Evolutionary conservation across 1,140 invertebrate species (phyloP).

Genomic region (Tribolium madens): DNA sequence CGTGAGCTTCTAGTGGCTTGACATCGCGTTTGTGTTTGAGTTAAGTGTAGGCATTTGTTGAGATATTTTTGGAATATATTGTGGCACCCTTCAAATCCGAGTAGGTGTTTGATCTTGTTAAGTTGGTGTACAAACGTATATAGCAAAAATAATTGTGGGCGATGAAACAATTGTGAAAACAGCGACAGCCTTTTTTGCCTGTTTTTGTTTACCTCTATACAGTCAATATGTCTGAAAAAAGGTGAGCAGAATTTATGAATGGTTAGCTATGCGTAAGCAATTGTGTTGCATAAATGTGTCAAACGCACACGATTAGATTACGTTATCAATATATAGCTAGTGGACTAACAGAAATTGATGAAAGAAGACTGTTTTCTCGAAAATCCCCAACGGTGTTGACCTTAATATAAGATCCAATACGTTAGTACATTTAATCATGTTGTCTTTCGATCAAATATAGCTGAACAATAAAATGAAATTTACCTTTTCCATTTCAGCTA

Average conservation of each 20-base stretch:
- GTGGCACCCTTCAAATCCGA: neutral
- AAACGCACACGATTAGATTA: conserved; percentile 22
- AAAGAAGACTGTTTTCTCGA: conserved; percentile 27
- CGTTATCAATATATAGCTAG: neutral
- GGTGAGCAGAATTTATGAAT: neutral
- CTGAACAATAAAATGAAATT: conserved; percentile 42
- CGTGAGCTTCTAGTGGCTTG: no score
- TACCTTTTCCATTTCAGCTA: conserved; percentile 97
- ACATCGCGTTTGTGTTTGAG: no score
- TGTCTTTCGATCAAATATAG: conserved; percentile 40
- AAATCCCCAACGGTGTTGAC: conserved; percentile 34
- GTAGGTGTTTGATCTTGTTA: neutral
- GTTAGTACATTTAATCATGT: conserved; percentile 43
- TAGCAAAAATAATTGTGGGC: conserved; percentile 18
- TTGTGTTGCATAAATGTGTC: conserved; percentile 23
- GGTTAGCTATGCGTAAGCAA: conserved; percentile 2
- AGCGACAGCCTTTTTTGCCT: neutral
- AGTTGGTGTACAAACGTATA: neutral
- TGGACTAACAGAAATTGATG: conserved; percentile 2
- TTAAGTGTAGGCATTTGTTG: no score
- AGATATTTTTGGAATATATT: neutral
- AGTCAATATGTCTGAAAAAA: neutral
- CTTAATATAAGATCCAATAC: conserved; percentile 25
- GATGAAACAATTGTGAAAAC: conserved; percentile 4
- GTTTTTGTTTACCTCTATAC: conserved; percentile 6